Conservation (phyloP, 1,140 invertebrate genomes). For the Oscheius sp. region DNA sequence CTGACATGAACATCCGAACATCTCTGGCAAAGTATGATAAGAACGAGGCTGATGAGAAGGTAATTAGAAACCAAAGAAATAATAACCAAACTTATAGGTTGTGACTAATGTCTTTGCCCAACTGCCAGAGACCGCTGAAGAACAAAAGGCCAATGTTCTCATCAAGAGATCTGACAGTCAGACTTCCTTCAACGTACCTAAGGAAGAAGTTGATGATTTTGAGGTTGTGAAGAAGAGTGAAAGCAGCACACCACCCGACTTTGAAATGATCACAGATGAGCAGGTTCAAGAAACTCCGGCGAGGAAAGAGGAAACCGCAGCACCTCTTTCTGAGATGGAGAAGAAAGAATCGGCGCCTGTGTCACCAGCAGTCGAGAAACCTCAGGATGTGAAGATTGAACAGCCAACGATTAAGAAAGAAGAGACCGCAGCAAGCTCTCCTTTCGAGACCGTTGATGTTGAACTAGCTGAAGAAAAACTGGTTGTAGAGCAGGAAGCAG, state of each 20-base stretch:
- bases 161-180: slow-evolving; percentile 3
- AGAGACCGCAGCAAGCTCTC: too few relatives aligned
- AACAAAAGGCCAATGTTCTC: not conserved
- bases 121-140: not conserved
- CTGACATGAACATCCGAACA: not conserved
- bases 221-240: not conserved
- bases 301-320: slow-evolving; percentile 7
- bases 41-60: slow-evolving; percentile 1
- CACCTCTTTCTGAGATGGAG: slow-evolving; percentile 16
- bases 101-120: slow-evolving; percentile 1
- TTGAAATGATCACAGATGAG: too few relatives aligned
- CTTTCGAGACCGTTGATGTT: too few relatives aligned
- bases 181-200: not conserved
- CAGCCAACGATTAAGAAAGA: too few relatives aligned
- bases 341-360: too few relatives aligned
- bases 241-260: not conserved
- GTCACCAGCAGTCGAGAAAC: too few relatives aligned
- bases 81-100: not conserved
- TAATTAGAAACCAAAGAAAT: not conserved
- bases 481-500: too few relatives aligned
- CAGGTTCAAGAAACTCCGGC: too few relatives aligned
- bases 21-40: not conserved
- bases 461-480: too few relatives aligned
- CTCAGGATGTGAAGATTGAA: too few relatives aligned
- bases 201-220: slow-evolving; percentile 12